Evolutionary conservation across 2,888 invertebrate species (phyloP).

Genomic region (Dorcus hopei): DNA sequence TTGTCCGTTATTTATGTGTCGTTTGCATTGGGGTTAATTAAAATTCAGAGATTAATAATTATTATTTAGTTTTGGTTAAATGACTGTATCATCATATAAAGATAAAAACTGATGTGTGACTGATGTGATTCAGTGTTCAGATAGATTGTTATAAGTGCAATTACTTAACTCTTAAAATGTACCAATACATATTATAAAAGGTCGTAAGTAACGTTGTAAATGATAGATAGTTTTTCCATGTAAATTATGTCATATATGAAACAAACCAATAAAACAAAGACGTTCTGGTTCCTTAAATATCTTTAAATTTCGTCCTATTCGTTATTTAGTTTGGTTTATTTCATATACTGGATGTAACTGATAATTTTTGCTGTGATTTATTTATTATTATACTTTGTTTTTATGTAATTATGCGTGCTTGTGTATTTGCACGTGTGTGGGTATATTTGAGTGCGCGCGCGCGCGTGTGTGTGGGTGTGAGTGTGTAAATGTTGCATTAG

Average conservation of each 20-base stretch:
- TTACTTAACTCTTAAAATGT: conserved; percentile 27
- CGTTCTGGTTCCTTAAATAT: no score
- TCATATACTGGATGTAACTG: conserved; percentile 18
- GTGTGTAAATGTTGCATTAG: no score
- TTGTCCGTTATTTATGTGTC: no score
- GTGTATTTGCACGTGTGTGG: no score
- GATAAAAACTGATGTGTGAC: no score
- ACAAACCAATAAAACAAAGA: background rate
- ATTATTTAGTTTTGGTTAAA: no score
- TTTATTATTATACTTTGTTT: conserved; percentile 20
- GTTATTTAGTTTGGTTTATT: conserved; percentile 17
- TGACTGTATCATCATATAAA: no score
- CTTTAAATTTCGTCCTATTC: background rate
- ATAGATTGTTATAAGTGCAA: conserved; percentile 22
- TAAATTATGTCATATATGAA: conserved; percentile 3
- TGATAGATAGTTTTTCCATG: conserved; percentile 7
- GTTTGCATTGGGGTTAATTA: no score
- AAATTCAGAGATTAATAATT: no score
- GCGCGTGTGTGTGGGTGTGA: no score
- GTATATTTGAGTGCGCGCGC: no score
- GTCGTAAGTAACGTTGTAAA: conserved; percentile 5
- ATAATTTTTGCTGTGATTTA: conserved; percentile 33
- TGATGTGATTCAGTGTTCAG: background rate
- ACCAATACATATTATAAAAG: conserved; percentile 23
- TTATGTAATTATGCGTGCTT: conserved; percentile 19